These are phyloP conservation scores for Phylloscopus trochiloides DNA, from an alignment of 2,113 vertebrate species.

Conservation along the genomic window DNA sequence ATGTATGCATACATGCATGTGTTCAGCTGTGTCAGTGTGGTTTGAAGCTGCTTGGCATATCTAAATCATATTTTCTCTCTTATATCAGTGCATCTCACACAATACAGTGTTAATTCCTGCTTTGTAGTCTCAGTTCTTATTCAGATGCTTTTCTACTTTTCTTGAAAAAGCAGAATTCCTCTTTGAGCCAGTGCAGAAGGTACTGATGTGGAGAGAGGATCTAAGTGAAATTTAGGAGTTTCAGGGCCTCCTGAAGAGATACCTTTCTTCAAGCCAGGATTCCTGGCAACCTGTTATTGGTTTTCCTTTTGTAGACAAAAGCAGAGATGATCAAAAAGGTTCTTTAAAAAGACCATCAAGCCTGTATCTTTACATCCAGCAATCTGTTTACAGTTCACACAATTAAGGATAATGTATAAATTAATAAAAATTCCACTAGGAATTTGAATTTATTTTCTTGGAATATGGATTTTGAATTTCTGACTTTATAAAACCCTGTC, in stretches of 20 bases:
- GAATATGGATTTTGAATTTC: conserved; percentile 42
- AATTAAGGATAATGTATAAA: not conserved
- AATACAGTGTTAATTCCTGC: not conserved
- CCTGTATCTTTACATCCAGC: not conserved
- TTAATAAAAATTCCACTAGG: conserved; percentile 23
- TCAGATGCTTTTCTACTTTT: not conserved
- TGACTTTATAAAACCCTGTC: conserved; percentile 5
- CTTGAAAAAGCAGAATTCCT: not conserved
- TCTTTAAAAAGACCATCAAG: not conserved
- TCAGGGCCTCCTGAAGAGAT: not conserved
- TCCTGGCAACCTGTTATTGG: not conserved
- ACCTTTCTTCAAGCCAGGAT: not conserved
- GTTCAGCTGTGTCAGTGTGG: not conserved
- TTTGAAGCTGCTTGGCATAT: not conserved
- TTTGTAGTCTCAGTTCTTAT: not conserved
- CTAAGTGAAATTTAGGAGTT: not conserved
- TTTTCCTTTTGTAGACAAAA: not conserved
- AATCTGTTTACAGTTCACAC: not conserved
- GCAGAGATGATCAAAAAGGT: not conserved
- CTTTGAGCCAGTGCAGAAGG: not conserved
- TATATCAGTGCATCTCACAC: not conserved
- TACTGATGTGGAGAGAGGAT: not conserved
- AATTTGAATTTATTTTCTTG: conserved; percentile 11
- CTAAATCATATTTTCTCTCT: not conserved
- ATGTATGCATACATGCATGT: fast-evolving